Conservation (phyloP, 1,140 invertebrate genomes). For the Pissodes strobi region DNA sequence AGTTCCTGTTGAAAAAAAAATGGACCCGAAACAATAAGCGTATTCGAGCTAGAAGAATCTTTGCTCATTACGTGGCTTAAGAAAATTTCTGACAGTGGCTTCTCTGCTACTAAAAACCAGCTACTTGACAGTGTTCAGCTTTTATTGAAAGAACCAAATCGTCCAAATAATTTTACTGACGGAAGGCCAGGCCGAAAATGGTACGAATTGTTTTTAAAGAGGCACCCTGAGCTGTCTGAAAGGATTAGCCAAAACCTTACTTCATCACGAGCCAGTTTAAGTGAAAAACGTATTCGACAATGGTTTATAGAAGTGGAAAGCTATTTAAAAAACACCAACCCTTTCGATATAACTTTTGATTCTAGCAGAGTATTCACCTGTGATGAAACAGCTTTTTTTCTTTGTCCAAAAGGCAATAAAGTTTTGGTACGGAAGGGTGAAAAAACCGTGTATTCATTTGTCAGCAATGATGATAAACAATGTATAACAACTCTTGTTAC, state of each 20-base stretch:
- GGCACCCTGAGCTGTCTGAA: constrained; percentile 41
- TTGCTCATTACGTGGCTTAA: neutral
- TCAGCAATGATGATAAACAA: constrained; percentile 42
- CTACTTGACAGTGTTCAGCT: no score
- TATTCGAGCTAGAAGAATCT: neutral
- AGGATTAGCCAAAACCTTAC: constrained; percentile 46
- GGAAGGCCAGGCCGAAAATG: constrained; percentile 44
- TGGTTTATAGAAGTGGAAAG: constrained; percentile 29
- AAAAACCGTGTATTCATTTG: constrained; percentile 43
- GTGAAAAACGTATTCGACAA: constrained; percentile 42
- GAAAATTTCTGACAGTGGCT: neutral
- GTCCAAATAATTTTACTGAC: constrained; percentile 44
- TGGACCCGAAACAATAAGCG: neutral
- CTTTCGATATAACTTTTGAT: constrained; percentile 39
- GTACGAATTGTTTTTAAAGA: constrained; percentile 48
- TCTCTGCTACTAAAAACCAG: neutral
- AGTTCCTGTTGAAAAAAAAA: neutral
- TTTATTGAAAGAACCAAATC: neutral
- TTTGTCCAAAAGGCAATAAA: constrained; percentile 45
- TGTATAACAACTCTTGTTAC: constrained; percentile 28
- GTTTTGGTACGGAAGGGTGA: constrained; percentile 45
- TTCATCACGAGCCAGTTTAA: constrained; percentile 38
- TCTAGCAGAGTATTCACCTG: constrained; percentile 45
- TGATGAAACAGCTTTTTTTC: constrained; percentile 53
- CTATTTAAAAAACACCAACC: neutral